Conservation (phyloP, 2,888 invertebrate genomes). For the Tiphia femorata region DNA sequence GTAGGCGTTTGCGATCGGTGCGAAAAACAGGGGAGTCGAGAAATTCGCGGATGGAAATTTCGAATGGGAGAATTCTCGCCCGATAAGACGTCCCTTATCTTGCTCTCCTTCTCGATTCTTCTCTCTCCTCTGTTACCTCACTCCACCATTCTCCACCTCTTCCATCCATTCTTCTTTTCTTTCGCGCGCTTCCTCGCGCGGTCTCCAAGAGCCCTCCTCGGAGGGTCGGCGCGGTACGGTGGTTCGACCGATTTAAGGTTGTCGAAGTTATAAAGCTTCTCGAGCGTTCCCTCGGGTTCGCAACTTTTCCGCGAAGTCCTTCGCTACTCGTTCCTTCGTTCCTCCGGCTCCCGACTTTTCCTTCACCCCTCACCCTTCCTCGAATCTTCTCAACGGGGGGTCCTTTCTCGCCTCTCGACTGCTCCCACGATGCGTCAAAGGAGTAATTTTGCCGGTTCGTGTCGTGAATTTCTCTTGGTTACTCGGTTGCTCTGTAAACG, state of each 20-base stretch:
- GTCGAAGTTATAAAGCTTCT: slow-evolving; percentile 56
- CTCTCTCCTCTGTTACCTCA: not conserved
- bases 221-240: slow-evolving; percentile 28
- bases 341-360: slow-evolving; percentile 10
- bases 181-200: not conserved
- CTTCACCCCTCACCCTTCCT: not conserved
- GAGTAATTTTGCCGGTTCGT: slow-evolving; percentile 42
- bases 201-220: not conserved
- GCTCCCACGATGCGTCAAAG: slow-evolving; percentile 33
- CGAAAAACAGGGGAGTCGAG: not conserved
- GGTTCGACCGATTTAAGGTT: slow-evolving; percentile 54
- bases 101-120: not conserved
- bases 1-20: not conserved
- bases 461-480: slow-evolving; percentile 25
- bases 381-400: not conserved
- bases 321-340: slow-evolving; percentile 11
- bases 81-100: not conserved
- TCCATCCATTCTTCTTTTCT: not conserved
- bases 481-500: slow-evolving; percentile 18
- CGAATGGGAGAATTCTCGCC: too few species aligned
- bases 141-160: not conserved
- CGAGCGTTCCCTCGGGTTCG: slow-evolving; percentile 47
- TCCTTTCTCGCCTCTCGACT: slow-evolving; percentile 21
- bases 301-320: slow-evolving; percentile 44
- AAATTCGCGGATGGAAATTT: too few species aligned